phyloP scores from a whole-genome alignment of 2,113 vertebrate genomes.

The Eudorcas thomsonii region DNA sequence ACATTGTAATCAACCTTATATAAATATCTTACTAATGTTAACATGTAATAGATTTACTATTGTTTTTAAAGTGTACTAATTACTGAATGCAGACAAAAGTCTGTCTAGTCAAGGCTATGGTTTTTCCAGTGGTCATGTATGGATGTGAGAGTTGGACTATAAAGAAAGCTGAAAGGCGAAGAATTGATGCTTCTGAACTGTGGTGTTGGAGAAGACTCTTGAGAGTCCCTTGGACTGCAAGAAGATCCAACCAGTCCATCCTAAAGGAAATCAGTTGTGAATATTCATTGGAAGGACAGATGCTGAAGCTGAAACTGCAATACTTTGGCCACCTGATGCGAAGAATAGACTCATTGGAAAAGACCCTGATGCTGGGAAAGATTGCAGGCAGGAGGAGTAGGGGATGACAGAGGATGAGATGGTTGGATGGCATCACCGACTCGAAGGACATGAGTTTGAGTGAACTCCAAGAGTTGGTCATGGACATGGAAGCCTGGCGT shows the following conservation, averaged over 20 bases:
- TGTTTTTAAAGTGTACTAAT: not conserved
- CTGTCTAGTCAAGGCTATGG: not conserved
- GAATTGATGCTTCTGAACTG: not conserved
- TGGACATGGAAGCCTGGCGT: not conserved
- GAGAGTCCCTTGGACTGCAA: not conserved
- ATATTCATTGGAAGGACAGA: not conserved
- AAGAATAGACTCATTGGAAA: not conserved
- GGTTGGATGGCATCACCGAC: fast-evolving
- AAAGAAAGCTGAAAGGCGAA: fast-evolving
- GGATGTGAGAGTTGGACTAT: not conserved
- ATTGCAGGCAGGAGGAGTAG: not conserved
- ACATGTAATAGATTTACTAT: not conserved
- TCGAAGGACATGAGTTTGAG: not conserved
- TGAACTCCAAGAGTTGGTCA: not conserved
- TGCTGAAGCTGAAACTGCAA: not conserved
- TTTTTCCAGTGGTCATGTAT: not conserved
- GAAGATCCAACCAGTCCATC: not conserved
- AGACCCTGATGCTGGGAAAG: not conserved
- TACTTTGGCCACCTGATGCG: not conserved
- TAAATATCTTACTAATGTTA: not conserved
- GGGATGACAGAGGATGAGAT: not conserved
- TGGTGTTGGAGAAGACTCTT: not conserved
- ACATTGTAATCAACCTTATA: not conserved
- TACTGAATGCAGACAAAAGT: not conserved
- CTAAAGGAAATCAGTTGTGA: not conserved